Conservation (phyloP, 2,888 invertebrate genomes). For the Trachelus tabidus region DNA sequence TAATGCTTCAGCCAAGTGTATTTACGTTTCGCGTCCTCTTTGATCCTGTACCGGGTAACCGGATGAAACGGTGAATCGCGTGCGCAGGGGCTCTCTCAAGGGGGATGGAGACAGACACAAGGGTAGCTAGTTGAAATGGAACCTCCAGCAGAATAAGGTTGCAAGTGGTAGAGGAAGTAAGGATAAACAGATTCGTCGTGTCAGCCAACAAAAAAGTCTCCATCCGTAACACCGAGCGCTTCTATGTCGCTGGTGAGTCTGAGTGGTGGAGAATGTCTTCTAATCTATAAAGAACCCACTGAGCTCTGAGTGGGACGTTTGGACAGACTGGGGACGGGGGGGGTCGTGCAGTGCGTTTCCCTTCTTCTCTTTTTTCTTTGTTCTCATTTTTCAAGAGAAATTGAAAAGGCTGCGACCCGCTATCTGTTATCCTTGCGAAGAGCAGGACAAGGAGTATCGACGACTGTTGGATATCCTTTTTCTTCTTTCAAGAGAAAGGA, state of each 20-base stretch:
- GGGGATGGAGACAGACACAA: too few species aligned
- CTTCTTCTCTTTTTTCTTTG: not conserved
- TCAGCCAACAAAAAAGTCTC: conserved; percentile 16
- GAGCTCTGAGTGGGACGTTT: too few species aligned
- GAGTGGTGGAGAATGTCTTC: not conserved
- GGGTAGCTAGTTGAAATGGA: too few species aligned
- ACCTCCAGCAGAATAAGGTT: too few species aligned
- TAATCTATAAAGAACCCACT: not conserved
- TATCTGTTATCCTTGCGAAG: too few species aligned
- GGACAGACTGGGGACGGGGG: not conserved
- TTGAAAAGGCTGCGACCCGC: not conserved
- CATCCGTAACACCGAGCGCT: not conserved
- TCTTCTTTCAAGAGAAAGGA: too few species aligned
- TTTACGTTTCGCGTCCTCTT: too few species aligned
- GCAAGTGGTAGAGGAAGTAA: not conserved
- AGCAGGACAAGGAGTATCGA: not conserved
- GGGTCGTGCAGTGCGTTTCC: not conserved
- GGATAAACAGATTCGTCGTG: conserved; percentile 17
- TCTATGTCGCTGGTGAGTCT: not conserved
- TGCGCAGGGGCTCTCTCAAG: too few species aligned
- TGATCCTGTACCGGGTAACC: too few species aligned
- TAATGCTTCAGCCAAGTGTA: too few species aligned
- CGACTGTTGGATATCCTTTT: conserved; percentile 10
- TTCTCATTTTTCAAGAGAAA: not conserved
- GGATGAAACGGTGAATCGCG: too few species aligned